Evolutionary conservation across 2,888 invertebrate species (phyloP).

Genomic region (Clanis bilineata): DNA sequence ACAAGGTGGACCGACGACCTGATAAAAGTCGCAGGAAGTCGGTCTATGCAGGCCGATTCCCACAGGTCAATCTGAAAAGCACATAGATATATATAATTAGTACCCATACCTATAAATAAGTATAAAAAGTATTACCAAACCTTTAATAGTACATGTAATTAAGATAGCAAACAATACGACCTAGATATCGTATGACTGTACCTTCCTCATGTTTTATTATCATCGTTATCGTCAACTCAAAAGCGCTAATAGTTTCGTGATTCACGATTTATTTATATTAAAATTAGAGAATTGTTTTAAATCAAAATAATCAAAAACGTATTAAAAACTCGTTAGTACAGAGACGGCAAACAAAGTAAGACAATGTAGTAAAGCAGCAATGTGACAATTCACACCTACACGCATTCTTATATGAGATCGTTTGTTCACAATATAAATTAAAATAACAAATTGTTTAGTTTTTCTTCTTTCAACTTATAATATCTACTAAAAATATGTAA

Average conservation of each 20-base stretch:
- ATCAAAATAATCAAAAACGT: constrained; percentile 20
- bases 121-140: neutral
- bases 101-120: neutral
- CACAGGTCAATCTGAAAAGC: too few species aligned
- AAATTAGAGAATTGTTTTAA: constrained; percentile 9
- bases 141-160: neutral
- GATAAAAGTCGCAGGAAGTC: too few species aligned
- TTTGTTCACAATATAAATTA: too few species aligned
- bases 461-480: too few species aligned
- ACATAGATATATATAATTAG: too few species aligned
- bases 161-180: neutral
- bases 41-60: too few species aligned
- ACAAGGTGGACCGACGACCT: too few species aligned
- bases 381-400: too few species aligned
- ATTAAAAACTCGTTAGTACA: constrained; percentile 14
- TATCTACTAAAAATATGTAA: too few species aligned
- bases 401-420: too few species aligned
- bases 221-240: constrained; percentile 10
- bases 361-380: neutral
- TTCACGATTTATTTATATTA: constrained; percentile 15
- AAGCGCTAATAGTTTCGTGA: constrained; percentile 18
- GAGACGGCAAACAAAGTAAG: neutral
- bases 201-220: neutral
- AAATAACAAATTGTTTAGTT: too few species aligned
- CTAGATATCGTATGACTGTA: neutral